These are phyloP conservation scores for Agonopterix arenella DNA, from an alignment of 2,888 invertebrate species.

Conservation along the genomic window DNA sequence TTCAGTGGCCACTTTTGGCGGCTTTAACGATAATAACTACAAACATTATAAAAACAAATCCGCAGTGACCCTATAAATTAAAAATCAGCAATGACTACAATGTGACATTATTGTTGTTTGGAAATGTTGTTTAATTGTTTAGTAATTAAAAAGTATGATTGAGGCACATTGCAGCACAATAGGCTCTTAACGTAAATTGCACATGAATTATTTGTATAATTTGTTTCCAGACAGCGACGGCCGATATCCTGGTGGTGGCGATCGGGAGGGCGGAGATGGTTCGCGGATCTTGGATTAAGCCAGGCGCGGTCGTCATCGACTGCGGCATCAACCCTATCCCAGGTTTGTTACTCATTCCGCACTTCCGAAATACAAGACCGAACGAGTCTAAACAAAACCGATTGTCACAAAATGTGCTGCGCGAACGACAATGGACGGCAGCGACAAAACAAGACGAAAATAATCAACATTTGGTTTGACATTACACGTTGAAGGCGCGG, in stretches of 20 bases:
- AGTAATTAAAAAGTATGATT: no score
- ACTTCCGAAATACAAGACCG: no score
- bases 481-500: neutral
- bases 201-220: neutral
- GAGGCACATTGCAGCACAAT: no score
- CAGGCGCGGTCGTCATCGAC: conserved; percentile 98
- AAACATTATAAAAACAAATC: no score
- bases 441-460: conserved; percentile 19
- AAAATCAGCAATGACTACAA: no score
- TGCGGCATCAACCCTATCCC: conserved; percentile 97
- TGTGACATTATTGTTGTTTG: no score
- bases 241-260: conserved; percentile 98
- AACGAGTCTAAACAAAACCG: neutral
- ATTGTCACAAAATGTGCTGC: conserved; percentile 3
- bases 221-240: conserved; percentile 78
- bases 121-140: no score
- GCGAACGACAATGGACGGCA: conserved; percentile 28
- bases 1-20: no score
- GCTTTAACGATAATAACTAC: no score
- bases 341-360: conserved; percentile 70
- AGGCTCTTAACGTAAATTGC: neutral
- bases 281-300: conserved; percentile 97
- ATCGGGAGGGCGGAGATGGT: conserved; percentile 95
- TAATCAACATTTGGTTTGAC: neutral
- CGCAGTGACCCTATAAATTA: no score